Evolutionary conservation across 2,113 vertebrate species (phyloP), one percentile per base, ranked within the genome.

Genomic region (Nothobranchius furzeri): DNA sequence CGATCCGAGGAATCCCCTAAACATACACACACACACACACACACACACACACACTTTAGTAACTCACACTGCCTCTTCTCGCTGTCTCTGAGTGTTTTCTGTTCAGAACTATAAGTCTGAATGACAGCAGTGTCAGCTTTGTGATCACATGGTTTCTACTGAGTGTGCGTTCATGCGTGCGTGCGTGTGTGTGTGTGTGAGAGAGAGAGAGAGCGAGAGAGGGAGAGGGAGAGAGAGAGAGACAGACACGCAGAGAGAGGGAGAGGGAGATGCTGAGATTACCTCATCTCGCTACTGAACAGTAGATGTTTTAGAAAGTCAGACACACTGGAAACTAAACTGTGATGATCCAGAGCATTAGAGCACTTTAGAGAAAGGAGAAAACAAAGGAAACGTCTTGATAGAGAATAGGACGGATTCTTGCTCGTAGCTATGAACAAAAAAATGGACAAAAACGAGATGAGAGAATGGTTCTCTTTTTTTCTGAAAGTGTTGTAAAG

Each of bases 61-160:
- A 64, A 42, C n/a, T 57, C 48, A 37, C 43, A 55, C 53, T 69
- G 56, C 72, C 20, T 52, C 48, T 58, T 47, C 37, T 1, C 9
- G 1, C 6, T 40, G 37, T 40, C 60, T 60, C 51, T 20, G 30
- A 53, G n/a, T 67, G 75, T 80, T 81, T 78, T 56, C 67, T 79
- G 62, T 49, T 51, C 55, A 69, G 60, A 60, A 66, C 68, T 63
- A 52, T 83, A 76, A 79, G 72, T 76, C 78, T 75, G 69, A 81
- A 73, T 79, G 80, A 79, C 75, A 74, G 64, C 73, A 43, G 51
- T 70, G 73, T 77, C 68, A 75, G 70, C 59, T 76, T 77, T 83
- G 75, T 66, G 82, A 68, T 45, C 43, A n/a, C 56, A 64, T 62
- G 70, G 70, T 73, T 78, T 68, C 60, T 73, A 60, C 62, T 67